phyloP scores from a whole-genome alignment of 2,113 vertebrate species.

The Lipophrys pholis region DNA sequence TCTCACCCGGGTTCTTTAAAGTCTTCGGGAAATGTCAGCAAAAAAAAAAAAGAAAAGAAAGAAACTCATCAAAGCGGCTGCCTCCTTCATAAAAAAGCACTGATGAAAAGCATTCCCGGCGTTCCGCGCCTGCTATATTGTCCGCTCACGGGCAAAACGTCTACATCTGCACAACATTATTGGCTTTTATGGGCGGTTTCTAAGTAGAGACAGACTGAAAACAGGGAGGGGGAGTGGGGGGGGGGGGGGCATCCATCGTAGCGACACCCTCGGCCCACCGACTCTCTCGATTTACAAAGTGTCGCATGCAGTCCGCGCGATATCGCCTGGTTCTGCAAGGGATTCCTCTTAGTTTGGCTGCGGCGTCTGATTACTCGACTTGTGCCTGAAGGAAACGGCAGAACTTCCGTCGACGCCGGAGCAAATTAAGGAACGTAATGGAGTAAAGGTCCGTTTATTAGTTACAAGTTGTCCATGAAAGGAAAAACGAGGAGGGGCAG shows the following conservation, averaged over 20 bases:
- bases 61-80: slow-evolving; percentile 67
- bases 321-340: slow-evolving; percentile 19
- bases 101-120: slow-evolving; percentile 81
- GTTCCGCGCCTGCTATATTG: slow-evolving; percentile 66
- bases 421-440: no score
- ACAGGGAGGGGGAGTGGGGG: not conserved
- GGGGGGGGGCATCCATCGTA: not conserved
- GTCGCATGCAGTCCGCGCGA: no score
- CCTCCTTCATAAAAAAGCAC: slow-evolving; percentile 62
- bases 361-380: no score
- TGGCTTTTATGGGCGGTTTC: slow-evolving; percentile 67
- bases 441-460: no score
- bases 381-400: no score
- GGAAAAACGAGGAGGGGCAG: no score
- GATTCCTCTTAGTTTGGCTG: no score
- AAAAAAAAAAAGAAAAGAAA: slow-evolving; percentile 19
- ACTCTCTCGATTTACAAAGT: slow-evolving; percentile 39
- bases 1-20: slow-evolving; percentile 58
- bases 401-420: no score
- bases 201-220: slow-evolving; percentile 67
- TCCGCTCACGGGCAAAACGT: slow-evolving; percentile 57
- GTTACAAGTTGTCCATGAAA: no score
- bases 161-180: slow-evolving; percentile 77
- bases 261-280: slow-evolving; percentile 54
- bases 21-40: slow-evolving; percentile 80